Conservation (phyloP, 2,888 invertebrate species). For the Chouioia cunea region DNA sequence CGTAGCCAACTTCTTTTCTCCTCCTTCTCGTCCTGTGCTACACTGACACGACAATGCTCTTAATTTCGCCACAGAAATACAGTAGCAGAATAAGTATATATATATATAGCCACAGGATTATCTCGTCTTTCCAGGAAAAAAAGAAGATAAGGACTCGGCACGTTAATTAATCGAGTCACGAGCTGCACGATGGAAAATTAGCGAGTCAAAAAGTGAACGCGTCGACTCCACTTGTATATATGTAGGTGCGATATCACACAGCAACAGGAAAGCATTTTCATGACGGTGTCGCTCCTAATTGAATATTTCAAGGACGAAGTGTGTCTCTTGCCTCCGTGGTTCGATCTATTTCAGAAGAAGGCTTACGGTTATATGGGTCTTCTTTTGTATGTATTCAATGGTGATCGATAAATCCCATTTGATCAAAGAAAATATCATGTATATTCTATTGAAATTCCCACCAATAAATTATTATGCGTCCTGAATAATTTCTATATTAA, state of each 20-base stretch:
- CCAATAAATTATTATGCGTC: no score
- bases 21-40: conserved; percentile 55
- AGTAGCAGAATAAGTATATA: conserved; percentile 5
- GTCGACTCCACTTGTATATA: not conserved
- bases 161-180: conserved; percentile 48
- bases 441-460: no score
- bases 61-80: conserved; percentile 58
- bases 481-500: no score
- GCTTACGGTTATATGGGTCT: conserved; percentile 12
- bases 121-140: conserved; percentile 18
- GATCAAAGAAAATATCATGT: no score
- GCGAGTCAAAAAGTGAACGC: conserved; percentile 36
- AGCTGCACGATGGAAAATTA: conserved; percentile 39
- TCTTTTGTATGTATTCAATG: no score
- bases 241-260: not conserved
- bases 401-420: no score
- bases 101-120: conserved; percentile 25
- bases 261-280: conserved; percentile 21
- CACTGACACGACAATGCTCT: conserved; percentile 64
- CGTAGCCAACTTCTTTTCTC: conserved; percentile 58
- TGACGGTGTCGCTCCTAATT: conserved; percentile 38
- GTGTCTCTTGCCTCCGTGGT: not conserved
- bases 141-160: not conserved
- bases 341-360: not conserved
- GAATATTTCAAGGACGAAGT: conserved; percentile 19